phyloP scores from a whole-genome alignment of 2,888 invertebrate genomes.

The Plemyria rubiginata region DNA sequence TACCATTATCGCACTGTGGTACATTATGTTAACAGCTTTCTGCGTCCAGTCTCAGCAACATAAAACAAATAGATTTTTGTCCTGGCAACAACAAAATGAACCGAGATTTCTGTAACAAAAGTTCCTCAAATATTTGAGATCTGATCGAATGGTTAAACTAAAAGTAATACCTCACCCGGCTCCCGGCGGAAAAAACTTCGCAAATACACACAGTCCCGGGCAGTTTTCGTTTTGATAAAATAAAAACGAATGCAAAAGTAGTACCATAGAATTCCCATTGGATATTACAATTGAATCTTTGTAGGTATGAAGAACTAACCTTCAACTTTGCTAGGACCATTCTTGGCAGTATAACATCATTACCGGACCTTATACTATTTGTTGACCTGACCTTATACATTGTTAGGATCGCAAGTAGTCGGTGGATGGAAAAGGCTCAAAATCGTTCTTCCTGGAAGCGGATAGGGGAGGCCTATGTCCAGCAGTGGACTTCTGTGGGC shows the following conservation, averaged over 20 bases:
- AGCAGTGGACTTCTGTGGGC: too few species aligned
- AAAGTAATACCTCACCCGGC: conserved; percentile 42
- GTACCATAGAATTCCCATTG: conserved; percentile 29
- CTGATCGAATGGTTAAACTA: conserved; percentile 36
- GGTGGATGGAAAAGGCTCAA: too few species aligned
- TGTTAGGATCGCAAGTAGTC: too few species aligned
- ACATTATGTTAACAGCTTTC: not conserved
- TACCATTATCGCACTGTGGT: too few species aligned
- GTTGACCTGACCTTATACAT: too few species aligned
- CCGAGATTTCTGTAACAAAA: conserved; percentile 12
- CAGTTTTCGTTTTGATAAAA: conserved; percentile 39
- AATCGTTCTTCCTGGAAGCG: too few species aligned
- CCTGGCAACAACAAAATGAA: not conserved
- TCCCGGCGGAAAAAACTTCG: conserved; percentile 40
- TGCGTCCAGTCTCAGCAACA: not conserved
- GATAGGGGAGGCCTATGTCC: too few species aligned
- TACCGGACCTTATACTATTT: too few species aligned
- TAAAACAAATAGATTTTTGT: not conserved
- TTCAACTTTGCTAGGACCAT: not conserved
- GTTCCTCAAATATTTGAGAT: conserved; percentile 20
- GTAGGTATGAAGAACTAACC: not conserved
- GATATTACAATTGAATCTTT: conserved; percentile 33
- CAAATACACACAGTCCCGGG: conserved; percentile 35
- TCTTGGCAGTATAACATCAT: not conserved
- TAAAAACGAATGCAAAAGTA: conserved; percentile 34